phyloP scores from a whole-genome alignment of 2,797 vertebrate genomes.

The Gymnopithys bicolor region DNA sequence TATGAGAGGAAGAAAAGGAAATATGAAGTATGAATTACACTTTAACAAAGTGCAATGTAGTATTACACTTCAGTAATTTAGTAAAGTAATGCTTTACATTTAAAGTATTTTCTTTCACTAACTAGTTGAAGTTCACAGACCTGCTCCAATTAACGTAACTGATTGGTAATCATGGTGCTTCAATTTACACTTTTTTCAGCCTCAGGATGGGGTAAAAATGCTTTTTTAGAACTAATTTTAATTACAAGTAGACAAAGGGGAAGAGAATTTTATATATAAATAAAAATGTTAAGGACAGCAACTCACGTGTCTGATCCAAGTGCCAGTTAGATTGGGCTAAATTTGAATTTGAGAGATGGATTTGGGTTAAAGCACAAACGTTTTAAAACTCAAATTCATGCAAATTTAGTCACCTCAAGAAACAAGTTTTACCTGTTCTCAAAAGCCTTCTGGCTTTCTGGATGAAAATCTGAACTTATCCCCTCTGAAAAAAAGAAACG shows the following conservation, averaged over 20 bases:
- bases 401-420: not conserved
- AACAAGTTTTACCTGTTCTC: slow-evolving; percentile 37
- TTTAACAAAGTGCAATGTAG: not conserved
- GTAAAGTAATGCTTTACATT: not conserved
- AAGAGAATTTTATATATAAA: not conserved
- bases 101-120: not conserved
- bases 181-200: not conserved
- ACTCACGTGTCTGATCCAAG: not conserved
- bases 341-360: not conserved
- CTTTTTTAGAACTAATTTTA: not conserved
- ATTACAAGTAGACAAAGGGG: not conserved
- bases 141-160: not conserved
- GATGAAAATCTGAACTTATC: not conserved
- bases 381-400: not conserved
- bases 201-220: not conserved
- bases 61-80: too few relatives aligned
- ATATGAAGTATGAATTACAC: not conserved
- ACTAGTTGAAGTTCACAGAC: not conserved
- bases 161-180: not conserved
- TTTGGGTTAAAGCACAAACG: not conserved
- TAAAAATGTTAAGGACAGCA: not conserved
- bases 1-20: not conserved
- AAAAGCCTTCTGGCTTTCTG: not conserved
- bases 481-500: not conserved
- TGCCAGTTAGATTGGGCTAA: not conserved